Evolutionary conservation across 1,140 invertebrate genomes (phyloP).

Genomic region (Drosophila paulistorum): DNA sequence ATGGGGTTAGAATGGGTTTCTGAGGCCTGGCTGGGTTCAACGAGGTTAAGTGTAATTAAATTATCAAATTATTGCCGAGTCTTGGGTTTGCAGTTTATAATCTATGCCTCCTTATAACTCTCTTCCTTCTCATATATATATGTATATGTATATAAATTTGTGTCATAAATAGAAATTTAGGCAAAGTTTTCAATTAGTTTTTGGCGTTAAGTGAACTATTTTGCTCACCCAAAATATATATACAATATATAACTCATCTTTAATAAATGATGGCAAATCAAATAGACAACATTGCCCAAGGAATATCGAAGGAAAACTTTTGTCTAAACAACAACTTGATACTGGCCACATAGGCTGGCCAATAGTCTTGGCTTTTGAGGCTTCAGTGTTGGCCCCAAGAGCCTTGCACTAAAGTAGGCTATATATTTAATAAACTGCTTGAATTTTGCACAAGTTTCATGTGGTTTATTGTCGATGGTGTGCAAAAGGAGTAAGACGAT

Average conservation of each 20-base stretch:
- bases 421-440: conserved; percentile 46
- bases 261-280: conserved; percentile 32
- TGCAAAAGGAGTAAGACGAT: not conserved
- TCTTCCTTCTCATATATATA: not conserved
- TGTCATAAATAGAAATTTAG: conserved; percentile 66
- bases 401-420: conserved; percentile 24
- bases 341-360: conserved; percentile 31
- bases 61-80: conserved; percentile 80
- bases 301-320: not conserved
- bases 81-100: conserved; percentile 79
- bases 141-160: conserved; percentile 39
- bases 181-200: conserved; percentile 70
- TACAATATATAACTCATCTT: conserved; percentile 19
- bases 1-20: not conserved
- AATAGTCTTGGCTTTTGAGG: conserved; percentile 27
- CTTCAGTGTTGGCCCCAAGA: conserved; percentile 28
- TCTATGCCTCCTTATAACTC: conserved; percentile 23
- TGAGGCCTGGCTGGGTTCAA: conserved; percentile 48
- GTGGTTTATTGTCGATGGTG: not conserved
- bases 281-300: not conserved
- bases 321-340: not conserved
- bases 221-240: conserved; percentile 3
- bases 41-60: conserved; percentile 80
- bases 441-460: conserved; percentile 36
- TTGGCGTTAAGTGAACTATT: conserved; percentile 51